A percentile compares a stretch with the other conserved stretches of the same genome.
Conservation (phyloP, 2,888 invertebrate genomes). For the Strigamia crassipes region DNA sequence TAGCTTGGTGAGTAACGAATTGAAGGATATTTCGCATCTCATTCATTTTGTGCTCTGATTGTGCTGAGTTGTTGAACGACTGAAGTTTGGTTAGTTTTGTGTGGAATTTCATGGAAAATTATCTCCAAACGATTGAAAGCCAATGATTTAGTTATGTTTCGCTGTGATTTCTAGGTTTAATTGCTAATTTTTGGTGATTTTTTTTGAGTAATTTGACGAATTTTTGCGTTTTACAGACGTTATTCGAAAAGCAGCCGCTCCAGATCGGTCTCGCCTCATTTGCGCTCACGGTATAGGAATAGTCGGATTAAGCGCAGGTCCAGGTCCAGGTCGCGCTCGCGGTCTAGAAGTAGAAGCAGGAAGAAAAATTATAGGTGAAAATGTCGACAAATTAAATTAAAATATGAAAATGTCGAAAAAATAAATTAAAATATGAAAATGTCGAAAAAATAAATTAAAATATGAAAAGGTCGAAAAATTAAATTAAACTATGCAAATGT, state of each 20-base stretch:
- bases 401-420: too few species aligned
- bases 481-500: too few species aligned
- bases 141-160: background rate
- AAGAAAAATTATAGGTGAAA: slow-evolving; percentile 37
- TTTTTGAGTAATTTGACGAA: background rate
- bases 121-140: background rate
- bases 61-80: too few species aligned
- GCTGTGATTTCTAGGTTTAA: background rate
- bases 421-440: too few species aligned
- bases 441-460: too few species aligned
- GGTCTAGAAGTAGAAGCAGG: slow-evolving; percentile 6
- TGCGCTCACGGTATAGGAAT: background rate
- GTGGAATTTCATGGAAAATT: background rate
- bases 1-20: background rate
- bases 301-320: background rate
- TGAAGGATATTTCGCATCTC: background rate
- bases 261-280: background rate
- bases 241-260: slow-evolving; percentile 50
- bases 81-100: background rate
- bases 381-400: too few species aligned
- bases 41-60: background rate
- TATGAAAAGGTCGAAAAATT: too few species aligned
- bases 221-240: slow-evolving; percentile 44
- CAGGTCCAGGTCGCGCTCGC: background rate
- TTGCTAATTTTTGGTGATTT: background rate